Percentiles rank a stretch among this genome's conserved stretches.
Evolutionary conservation across 2,797 vertebrate genomes (phyloP).

Genomic region (Semotilus atromaculatus): DNA sequence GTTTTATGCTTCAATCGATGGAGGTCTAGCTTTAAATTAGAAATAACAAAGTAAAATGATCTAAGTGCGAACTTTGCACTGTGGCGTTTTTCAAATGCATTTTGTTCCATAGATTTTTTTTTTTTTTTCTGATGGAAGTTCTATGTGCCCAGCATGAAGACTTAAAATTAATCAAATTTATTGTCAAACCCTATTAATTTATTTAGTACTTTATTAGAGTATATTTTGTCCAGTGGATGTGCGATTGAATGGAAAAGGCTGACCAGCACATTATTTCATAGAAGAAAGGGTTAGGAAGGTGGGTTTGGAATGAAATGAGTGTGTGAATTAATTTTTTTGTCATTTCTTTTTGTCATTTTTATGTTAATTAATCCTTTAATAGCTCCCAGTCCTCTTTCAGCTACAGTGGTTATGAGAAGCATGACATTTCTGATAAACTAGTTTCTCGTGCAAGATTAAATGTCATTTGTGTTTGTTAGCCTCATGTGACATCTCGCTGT

Average conservation of each 20-base stretch:
- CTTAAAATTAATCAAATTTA: background rate
- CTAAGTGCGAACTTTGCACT: no score
- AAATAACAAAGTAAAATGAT: no score
- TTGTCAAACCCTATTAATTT: background rate
- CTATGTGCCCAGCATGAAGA: background rate
- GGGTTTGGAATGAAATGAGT: background rate
- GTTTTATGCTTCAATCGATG: no score
- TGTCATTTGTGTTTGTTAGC: conserved; percentile 25
- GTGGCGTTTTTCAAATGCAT: no score
- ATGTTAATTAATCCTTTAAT: background rate
- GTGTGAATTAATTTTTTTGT: background rate
- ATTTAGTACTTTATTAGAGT: background rate
- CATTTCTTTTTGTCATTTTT: background rate
- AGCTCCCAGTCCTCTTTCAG: background rate
- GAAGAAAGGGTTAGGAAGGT: background rate
- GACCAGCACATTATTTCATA: background rate
- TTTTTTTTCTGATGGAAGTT: no score
- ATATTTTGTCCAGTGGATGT: background rate
- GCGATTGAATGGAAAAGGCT: background rate
- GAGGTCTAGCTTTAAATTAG: no score
- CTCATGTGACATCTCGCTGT: conserved; percentile 34
- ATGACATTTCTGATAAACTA: conserved; percentile 25
- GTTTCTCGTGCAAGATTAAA: conserved; percentile 3
- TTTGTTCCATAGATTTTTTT: no score
- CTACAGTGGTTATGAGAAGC: background rate